Conservation (phyloP, 2,888 invertebrate species). For the Pteria penguin region DNA sequence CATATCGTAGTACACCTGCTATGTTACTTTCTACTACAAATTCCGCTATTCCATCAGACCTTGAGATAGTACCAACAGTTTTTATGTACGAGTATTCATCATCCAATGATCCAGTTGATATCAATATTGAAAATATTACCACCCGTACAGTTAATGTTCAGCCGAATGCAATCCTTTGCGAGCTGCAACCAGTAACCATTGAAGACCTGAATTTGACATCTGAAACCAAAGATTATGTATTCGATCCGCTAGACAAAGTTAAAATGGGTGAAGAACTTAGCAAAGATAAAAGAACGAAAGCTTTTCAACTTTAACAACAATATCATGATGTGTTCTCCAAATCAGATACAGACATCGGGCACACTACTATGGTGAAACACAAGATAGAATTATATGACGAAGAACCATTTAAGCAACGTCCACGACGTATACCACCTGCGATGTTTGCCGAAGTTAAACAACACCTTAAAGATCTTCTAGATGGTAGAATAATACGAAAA, state of each 20-base stretch:
- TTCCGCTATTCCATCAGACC: not conserved
- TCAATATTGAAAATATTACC: not conserved
- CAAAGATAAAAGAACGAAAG: constrained; percentile 19
- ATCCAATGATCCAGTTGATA: not conserved
- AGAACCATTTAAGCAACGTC: constrained; percentile 17
- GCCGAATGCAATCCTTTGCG: not conserved
- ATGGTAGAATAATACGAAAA: constrained; percentile 2
- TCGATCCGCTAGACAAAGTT: constrained; percentile 27
- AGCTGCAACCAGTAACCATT: not conserved
- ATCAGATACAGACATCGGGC: constrained; percentile 20
- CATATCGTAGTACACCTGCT: constrained; percentile 36
- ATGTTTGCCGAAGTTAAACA: constrained; percentile 23
- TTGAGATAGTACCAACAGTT: constrained; percentile 12
- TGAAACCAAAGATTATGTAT: constrained; percentile 33
- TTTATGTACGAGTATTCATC: not conserved
- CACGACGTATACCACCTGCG: constrained; percentile 17
- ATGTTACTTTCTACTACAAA: constrained; percentile 30
- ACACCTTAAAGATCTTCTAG: constrained; percentile 18
- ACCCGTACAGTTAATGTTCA: not conserved
- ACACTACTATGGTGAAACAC: constrained; percentile 6
- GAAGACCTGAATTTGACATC: not conserved
- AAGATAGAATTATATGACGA: constrained; percentile 17
- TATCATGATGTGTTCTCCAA: constrained; percentile 18
- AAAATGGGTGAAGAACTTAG: constrained; percentile 38
- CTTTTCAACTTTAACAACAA: not conserved